Evolutionary conservation across 2,888 invertebrate genomes (phyloP).

Genomic region (Meandrusa payeni): DNA sequence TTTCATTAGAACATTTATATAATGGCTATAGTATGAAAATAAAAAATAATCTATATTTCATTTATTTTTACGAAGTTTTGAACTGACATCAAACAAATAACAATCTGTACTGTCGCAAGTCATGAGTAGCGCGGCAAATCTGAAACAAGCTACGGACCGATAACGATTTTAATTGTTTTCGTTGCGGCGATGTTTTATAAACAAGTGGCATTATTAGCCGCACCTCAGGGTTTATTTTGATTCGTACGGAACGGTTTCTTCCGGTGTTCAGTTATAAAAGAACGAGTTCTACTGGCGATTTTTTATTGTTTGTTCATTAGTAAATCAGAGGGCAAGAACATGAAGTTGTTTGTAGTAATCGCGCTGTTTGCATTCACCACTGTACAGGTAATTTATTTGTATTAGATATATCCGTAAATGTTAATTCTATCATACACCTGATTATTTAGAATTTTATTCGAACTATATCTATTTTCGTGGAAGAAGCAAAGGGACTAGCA

Average conservation of each 20-base stretch:
- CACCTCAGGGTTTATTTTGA: slow-evolving; percentile 49
- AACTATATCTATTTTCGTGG: too few species aligned
- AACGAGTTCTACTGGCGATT: slow-evolving; percentile 18
- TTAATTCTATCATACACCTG: too few species aligned
- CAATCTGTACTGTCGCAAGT: background rate
- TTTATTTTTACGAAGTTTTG: too few species aligned
- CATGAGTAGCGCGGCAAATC: slow-evolving; percentile 36
- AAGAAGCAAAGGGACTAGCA: too few species aligned
- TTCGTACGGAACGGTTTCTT: slow-evolving; percentile 30
- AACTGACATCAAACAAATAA: background rate
- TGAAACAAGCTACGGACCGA: slow-evolving; percentile 43
- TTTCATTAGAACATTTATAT: too few species aligned
- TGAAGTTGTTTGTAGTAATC: slow-evolving; percentile 54
- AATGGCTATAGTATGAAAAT: too few species aligned
- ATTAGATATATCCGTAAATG: too few species aligned
- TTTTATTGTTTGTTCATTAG: slow-evolving; percentile 38
- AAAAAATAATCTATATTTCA: too few species aligned
- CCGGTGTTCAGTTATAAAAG: slow-evolving; percentile 51
- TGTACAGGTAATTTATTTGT: slow-evolving; percentile 68
- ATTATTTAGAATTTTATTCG: too few species aligned
- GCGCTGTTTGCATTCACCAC: slow-evolving; percentile 59
- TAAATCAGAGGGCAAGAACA: slow-evolving; percentile 33
- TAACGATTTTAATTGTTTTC: slow-evolving; percentile 56
- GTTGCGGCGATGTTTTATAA: slow-evolving; percentile 51
- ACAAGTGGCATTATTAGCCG: slow-evolving; percentile 45